Evolutionary conservation across 37 sponge, comb jelly and placozoan genomes (phyloP).

Genomic region (Aplysina aerophoba): DNA sequence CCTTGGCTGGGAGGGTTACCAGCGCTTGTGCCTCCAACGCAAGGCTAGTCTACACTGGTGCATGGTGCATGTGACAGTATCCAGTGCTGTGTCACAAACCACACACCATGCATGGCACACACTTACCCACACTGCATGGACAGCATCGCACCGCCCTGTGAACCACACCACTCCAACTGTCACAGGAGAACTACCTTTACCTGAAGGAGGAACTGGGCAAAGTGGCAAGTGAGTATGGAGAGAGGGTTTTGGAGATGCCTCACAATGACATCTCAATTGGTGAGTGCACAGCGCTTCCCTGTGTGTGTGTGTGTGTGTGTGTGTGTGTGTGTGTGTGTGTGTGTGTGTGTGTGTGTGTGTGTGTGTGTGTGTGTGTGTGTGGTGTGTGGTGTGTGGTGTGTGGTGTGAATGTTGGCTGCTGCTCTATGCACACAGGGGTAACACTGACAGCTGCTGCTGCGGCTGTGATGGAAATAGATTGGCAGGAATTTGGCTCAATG

Average conservation of each 20-base stretch:
- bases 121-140: not conserved
- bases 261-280: constrained; percentile 93
- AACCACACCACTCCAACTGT: not conserved
- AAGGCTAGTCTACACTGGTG: constrained; percentile 42
- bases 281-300: constrained; percentile 11
- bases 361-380: not conserved
- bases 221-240: constrained; percentile 69
- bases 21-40: constrained; percentile 61
- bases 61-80: not conserved
- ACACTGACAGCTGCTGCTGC: constrained; percentile 43
- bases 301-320: not conserved
- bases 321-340: not conserved
- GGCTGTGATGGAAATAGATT: not conserved
- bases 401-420: too few relatives aligned
- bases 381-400: not conserved
- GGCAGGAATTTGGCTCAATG: constrained; percentile 91
- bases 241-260: constrained; percentile 83
- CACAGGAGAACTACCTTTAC: constrained; percentile 75
- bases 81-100: not conserved
- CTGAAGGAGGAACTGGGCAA: constrained; percentile 55
- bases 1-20: constrained; percentile 81
- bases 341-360: too few relatives aligned
- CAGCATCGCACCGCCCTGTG: not conserved
- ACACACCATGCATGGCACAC: not conserved
- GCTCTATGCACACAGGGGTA: constrained; percentile 27